These are phyloP conservation scores for Rhinolophus sinicus DNA, from an alignment of 2,113 vertebrate species.

Conservation along the genomic window DNA sequence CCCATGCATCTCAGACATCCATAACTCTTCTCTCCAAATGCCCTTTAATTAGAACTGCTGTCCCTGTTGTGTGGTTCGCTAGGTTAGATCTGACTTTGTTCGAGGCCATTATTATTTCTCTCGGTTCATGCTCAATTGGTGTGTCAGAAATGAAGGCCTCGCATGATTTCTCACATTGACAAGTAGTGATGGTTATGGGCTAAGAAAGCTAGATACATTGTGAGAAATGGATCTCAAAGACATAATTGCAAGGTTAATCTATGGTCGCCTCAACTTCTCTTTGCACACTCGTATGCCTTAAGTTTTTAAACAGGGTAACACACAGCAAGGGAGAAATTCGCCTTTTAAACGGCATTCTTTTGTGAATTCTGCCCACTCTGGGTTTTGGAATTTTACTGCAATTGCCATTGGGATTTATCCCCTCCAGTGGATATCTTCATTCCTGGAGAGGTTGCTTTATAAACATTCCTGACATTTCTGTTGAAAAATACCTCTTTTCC, in stretches of 20 bases:
- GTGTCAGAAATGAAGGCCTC: conserved; percentile 19
- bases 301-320: background rate
- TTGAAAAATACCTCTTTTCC: conserved; percentile 52
- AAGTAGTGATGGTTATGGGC: background rate
- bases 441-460: conserved; percentile 7
- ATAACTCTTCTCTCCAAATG: conserved; percentile 41
- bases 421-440: background rate
- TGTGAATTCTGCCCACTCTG: background rate
- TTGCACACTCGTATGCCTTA: background rate
- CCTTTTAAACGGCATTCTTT: background rate
- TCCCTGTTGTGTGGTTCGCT: conserved; percentile 13
- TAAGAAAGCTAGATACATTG: background rate
- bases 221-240: background rate
- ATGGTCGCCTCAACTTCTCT: background rate
- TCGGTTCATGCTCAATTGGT: background rate
- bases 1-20: background rate
- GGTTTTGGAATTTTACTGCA: conserved; percentile 31
- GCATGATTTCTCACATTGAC: conserved; percentile 49
- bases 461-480: background rate
- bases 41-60: conserved; percentile 51
- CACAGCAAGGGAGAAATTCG: background rate
- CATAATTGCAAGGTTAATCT: background rate
- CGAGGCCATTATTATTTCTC: background rate
- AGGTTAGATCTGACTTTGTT: conserved; percentile 58
- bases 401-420: background rate